A percentile compares a stretch with the other conserved stretches of the same genome.
These are phyloP conservation scores for Rhinella marina DNA, from an alignment of 2,797 vertebrate genomes.

Conservation along the genomic window DNA sequence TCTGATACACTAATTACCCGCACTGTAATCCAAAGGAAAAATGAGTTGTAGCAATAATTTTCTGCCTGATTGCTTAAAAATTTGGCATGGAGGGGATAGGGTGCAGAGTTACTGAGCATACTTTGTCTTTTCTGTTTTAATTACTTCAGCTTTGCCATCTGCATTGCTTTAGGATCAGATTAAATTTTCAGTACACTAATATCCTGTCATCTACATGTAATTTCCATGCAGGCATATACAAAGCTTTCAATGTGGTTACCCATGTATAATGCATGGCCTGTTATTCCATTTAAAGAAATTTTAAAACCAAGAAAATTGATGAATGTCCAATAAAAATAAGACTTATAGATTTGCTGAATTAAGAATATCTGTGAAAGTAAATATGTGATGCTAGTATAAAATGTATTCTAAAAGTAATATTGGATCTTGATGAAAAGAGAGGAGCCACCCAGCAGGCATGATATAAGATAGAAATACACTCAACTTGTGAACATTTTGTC, in stretches of 20 bases:
- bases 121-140: slow-evolving; percentile 43
- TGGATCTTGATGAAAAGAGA: no score
- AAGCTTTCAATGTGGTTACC: neutral
- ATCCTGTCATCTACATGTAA: slow-evolving; percentile 33
- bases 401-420: no score
- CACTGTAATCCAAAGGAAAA: slow-evolving; percentile 61
- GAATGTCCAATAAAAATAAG: neutral
- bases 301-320: neutral
- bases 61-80: slow-evolving; percentile 49
- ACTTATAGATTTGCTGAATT: neutral
- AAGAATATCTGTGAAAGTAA: neutral
- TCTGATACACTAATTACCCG: slow-evolving; percentile 60
- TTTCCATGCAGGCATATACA: slow-evolving; percentile 20
- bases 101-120: slow-evolving; percentile 44
- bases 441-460: no score
- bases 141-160: slow-evolving; percentile 28
- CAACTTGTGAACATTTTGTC: no score
- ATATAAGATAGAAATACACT: no score
- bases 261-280: neutral
- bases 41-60: slow-evolving; percentile 58
- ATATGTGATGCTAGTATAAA: neutral
- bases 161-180: slow-evolving; percentile 42
- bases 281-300: neutral
- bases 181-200: slow-evolving; percentile 34
- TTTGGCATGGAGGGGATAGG: slow-evolving; percentile 60